Evolutionary conservation across 2,797 vertebrate genomes (phyloP).

Genomic region (Clarias platycephalus): DNA sequence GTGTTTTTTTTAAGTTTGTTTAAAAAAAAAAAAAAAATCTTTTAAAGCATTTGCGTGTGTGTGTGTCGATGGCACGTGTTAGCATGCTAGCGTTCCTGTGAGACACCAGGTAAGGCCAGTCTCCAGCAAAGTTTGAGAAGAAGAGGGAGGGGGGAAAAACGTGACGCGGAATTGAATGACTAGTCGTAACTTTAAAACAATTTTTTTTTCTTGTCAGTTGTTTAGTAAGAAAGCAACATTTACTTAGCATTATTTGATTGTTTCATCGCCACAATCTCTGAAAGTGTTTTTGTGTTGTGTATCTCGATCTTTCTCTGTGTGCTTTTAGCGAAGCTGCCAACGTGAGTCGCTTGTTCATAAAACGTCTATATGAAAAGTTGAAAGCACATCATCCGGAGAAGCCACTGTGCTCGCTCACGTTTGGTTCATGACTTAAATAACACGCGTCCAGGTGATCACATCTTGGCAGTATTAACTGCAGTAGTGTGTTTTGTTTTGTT

Average conservation of each 20-base stretch:
- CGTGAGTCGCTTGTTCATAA: conserved; percentile 99
- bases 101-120: conserved; percentile 56
- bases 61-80: background rate
- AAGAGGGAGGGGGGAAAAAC: background rate
- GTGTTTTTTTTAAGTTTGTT: background rate
- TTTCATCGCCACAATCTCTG: conserved; percentile 89
- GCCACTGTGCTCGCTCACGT: conserved; percentile 99
- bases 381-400: conserved; percentile 97
- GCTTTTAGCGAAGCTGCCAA: conserved; percentile 99
- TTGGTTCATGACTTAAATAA: conserved; percentile 99
- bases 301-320: conserved; percentile 99
- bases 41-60: conserved; percentile 1
- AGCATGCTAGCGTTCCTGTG: conserved; percentile 47
- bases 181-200: conserved; percentile 17
- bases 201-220: conserved; percentile 3
- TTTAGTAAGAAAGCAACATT: background rate
- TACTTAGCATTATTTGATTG: conserved; percentile 83
- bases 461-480: conserved; percentile 99
- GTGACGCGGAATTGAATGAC: conserved; percentile 39
- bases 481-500: conserved; percentile 84
- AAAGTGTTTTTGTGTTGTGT: conserved; percentile 98
- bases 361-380: conserved; percentile 99
- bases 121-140: conserved; percentile 68
- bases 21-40: too few species aligned
- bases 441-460: conserved; percentile 98